A percentile compares a stretch with the other conserved stretches of the same genome.
These are phyloP conservation scores for Tinea trinotella DNA, from an alignment of 2,888 invertebrate genomes.

Conservation along the genomic window DNA sequence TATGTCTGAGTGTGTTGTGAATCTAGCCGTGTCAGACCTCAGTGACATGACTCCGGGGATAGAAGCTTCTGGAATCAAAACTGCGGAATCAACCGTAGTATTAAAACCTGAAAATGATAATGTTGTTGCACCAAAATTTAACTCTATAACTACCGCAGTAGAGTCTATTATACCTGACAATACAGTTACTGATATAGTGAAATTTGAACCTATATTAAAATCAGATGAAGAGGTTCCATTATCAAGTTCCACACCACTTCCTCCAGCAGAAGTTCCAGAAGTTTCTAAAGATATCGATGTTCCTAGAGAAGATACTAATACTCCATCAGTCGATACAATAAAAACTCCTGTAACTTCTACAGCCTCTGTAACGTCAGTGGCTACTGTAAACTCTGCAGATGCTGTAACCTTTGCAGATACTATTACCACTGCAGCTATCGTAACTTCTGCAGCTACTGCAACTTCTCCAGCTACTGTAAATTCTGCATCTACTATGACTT, in stretches of 20 bases:
- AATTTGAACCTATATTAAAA: not conserved
- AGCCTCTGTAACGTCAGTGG: too few relatives aligned
- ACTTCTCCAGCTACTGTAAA: too few relatives aligned
- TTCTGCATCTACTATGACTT: too few relatives aligned
- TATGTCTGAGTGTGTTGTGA: constrained; percentile 66
- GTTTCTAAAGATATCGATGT: too few relatives aligned
- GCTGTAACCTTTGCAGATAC: too few relatives aligned
- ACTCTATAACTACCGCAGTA: too few relatives aligned
- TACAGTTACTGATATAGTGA: not conserved
- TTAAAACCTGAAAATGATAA: not conserved
- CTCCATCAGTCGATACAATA: too few relatives aligned
- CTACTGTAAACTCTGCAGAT: too few relatives aligned
- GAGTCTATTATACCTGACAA: not conserved
- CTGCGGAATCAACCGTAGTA: not conserved
- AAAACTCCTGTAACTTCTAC: not conserved
- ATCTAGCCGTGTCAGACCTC: constrained; percentile 31
- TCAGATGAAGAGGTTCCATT: not conserved
- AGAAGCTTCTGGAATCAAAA: not conserved
- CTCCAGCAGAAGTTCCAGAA: not conserved
- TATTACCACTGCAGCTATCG: too few relatives aligned
- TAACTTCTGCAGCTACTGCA: too few relatives aligned
- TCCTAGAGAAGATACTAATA: too few relatives aligned
- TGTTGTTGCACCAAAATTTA: not conserved
- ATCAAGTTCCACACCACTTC: not conserved
- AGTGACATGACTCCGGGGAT: not conserved